Evolutionary conservation across 2,797 vertebrate species (phyloP).

Genomic region (Sphaeramia orbicularis): DNA sequence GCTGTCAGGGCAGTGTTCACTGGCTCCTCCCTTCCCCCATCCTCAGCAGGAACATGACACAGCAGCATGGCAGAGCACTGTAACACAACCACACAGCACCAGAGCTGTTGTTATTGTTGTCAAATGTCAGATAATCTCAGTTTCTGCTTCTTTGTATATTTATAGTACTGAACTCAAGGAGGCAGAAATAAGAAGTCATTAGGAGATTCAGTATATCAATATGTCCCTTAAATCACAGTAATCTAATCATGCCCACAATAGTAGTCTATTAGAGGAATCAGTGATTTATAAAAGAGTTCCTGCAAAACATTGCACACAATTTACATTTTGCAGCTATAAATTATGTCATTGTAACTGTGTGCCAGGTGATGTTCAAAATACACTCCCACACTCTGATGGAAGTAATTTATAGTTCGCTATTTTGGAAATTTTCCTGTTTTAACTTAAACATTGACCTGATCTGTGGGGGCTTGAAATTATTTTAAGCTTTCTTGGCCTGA

Average conservation of each 20-base stretch:
- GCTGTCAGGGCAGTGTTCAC: conserved; percentile 37
- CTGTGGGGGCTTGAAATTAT: conserved; percentile 27
- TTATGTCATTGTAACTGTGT: neutral
- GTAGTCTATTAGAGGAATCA: neutral
- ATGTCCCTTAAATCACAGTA: neutral
- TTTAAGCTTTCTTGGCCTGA: conserved; percentile 45
- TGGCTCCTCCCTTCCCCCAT: conserved; percentile 70
- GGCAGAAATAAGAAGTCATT: neutral
- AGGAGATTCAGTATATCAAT: conserved; percentile 13
- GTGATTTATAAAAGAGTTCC: neutral
- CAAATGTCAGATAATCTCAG: neutral
- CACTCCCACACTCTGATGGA: neutral
- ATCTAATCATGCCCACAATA: neutral
- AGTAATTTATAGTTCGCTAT: conserved; percentile 6
- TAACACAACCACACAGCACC: conserved; percentile 35
- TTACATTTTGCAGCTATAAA: neutral
- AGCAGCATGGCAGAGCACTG: conserved; percentile 73
- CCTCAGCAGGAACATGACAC: conserved; percentile 78
- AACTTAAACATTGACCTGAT: conserved; percentile 22
- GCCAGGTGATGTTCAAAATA: conserved; percentile 10
- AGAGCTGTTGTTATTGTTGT: neutral
- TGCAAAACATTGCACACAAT: neutral
- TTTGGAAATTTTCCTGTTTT: conserved; percentile 7
- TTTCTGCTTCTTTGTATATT: neutral
- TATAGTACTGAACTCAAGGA: neutral